Evolutionary conservation across 2,113 vertebrate species (phyloP).

Genomic region (Xenotilapia flavipinnis): DNA sequence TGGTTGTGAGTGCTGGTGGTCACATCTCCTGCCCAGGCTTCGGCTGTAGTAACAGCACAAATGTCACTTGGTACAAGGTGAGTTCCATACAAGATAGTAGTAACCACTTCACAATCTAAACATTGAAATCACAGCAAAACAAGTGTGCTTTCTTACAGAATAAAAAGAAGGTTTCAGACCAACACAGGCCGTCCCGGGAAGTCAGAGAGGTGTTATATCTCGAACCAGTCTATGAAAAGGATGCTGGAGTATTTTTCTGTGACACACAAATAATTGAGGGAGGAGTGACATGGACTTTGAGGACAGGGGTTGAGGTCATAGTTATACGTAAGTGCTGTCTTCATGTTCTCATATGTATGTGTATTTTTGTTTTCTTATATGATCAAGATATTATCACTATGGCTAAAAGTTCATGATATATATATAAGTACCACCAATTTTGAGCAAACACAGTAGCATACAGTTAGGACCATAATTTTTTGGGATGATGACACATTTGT

Average conservation of each 20-base stretch:
- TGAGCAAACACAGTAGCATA: not conserved
- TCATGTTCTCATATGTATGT: not conserved
- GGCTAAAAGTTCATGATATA: not conserved
- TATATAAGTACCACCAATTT: not conserved
- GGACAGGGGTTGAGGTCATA: constrained; percentile 62
- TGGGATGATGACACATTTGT: not conserved
- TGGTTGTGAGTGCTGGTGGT: constrained; percentile 31
- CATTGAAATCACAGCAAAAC: not conserved
- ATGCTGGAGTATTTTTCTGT: constrained; percentile 74
- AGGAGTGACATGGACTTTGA: constrained; percentile 64
- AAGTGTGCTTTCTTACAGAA: constrained; percentile 7
- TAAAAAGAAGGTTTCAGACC: not conserved
- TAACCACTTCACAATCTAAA: not conserved
- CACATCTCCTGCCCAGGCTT: constrained; percentile 74
- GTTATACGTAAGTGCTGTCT: constrained; percentile 38
- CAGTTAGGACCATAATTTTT: not conserved
- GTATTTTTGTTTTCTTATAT: not conserved
- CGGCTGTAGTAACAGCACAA: constrained; percentile 52
- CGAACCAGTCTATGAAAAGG: not conserved
- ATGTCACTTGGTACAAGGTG: constrained; percentile 83
- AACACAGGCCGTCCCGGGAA: accelerated
- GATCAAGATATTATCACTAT: not conserved
- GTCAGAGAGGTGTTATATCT: constrained; percentile 42
- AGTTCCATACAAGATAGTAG: not conserved
- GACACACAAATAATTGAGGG: constrained; percentile 61